Evolutionary conservation across 2,888 invertebrate species (phyloP).

Genomic region (Cerastis rubricosa): DNA sequence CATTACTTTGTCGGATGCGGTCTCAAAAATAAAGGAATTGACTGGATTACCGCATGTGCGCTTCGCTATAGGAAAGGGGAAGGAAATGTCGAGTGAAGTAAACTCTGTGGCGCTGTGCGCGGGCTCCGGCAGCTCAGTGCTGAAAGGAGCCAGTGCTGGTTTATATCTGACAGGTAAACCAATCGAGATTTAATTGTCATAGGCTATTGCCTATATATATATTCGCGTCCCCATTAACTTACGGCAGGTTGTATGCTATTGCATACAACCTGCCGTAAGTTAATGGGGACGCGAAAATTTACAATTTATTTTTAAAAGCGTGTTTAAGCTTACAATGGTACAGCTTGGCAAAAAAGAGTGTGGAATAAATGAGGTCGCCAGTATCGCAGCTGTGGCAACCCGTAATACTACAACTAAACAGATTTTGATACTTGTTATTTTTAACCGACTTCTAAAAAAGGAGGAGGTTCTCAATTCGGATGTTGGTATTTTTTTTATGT

Average conservation of each 20-base stretch:
- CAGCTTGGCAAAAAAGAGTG: too few relatives aligned
- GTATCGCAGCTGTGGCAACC: too few relatives aligned
- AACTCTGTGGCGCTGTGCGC: constrained; percentile 95
- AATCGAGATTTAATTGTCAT: neutral
- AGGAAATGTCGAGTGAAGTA: constrained; percentile 85
- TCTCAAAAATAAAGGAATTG: constrained; percentile 92
- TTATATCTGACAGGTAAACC: constrained; percentile 94
- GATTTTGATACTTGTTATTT: too few relatives aligned
- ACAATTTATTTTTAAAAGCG: neutral
- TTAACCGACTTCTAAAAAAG: too few relatives aligned
- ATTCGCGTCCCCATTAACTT: neutral
- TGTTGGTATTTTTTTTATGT: too few relatives aligned
- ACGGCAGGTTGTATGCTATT: too few relatives aligned
- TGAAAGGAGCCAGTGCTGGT: constrained; percentile 94
- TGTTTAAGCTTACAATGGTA: neutral
- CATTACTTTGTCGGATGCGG: constrained; percentile 90
- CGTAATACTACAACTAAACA: too few relatives aligned
- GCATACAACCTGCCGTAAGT: too few relatives aligned
- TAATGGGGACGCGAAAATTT: neutral
- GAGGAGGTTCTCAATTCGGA: too few relatives aligned
- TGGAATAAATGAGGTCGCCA: too few relatives aligned
- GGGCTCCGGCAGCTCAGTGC: constrained; percentile 96
- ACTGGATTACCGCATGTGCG: constrained; percentile 93
- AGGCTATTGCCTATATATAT: too few relatives aligned
- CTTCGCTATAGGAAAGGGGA: constrained; percentile 92